phyloP scores from a whole-genome alignment of 2,888 invertebrate species.

The Timandra comae region DNA sequence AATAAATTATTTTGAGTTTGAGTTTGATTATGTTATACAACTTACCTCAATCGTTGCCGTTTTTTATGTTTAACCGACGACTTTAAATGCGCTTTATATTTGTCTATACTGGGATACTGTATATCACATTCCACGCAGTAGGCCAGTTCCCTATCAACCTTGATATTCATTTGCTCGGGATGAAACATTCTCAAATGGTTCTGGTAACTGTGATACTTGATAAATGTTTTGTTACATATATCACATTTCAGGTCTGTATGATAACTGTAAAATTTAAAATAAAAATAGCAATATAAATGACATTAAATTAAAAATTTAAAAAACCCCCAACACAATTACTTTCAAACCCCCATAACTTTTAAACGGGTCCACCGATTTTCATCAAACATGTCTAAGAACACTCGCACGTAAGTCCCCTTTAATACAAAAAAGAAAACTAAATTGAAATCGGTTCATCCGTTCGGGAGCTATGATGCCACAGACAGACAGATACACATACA shows the following conservation, averaged over 20 bases:
- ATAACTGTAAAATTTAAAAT: neutral
- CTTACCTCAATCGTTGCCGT: conserved; percentile 10
- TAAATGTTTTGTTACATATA: conserved; percentile 17
- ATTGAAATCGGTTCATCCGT: no score
- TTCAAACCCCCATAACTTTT: no score
- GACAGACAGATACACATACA: no score
- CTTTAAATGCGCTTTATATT: conserved; percentile 21
- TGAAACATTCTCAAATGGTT: conserved; percentile 14
- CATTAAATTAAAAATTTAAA: no score
- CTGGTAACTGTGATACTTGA: conserved; percentile 12
- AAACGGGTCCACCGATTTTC: no score
- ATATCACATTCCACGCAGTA: conserved; percentile 28
- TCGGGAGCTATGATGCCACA: no score
- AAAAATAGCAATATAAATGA: neutral
- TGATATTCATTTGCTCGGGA: conserved; percentile 7
- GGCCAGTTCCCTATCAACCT: conserved; percentile 21
- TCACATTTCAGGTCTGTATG: conserved; percentile 10
- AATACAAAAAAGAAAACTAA: no score
- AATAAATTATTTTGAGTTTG: no score
- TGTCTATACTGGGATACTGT: conserved; percentile 18
- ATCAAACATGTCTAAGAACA: no score
- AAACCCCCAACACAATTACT: no score
- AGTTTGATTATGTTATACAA: no score
- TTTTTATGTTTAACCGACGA: conserved; percentile 9
- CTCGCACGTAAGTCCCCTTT: no score